Base-by-base conservation (phyloP, 1,140 invertebrate species). In the Camponotus floridanus region DNA sequence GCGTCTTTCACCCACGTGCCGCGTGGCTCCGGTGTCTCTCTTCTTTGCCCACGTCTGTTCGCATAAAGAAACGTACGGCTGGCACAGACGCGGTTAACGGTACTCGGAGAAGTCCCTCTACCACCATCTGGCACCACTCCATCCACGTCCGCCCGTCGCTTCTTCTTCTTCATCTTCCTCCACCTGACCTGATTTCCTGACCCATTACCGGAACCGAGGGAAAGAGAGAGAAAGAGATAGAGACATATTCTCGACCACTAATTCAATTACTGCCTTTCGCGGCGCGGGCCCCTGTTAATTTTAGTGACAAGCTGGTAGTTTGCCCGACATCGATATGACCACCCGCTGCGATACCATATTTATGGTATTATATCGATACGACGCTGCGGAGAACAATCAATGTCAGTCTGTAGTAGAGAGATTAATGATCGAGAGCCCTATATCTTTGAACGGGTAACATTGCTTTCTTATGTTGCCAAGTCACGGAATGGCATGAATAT, bases 161-260 rank as follows among this genome's bases (percentile, higher is more conserved):
- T 88, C 92, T 91, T 89, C 89, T 31, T 76, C 45, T 91, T 89
- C 89, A 21, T 76, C 45, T 59, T 68, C 57, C 71, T 68, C 73
- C 71, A 89, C 55, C 73, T 89, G 93, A 92, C 94, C 93, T 92
- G 92, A 94, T 94, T 94, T 94, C 91, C 91, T 94, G 93, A 94
- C 94, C 93, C 90, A 94, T 90, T 94, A 92, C 87, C 87, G 81
- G 68, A 73, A 73, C 26, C 33, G 15, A 55, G 15, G 31, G 31
- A 55, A 18, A 55, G 45, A 55, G 26, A 31, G 1, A 31, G 68
- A 55, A 26, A 33, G 11, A 33, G 26, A 81, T 26, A 81, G 51
- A 48, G 26, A 85, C 21, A 21, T 70, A 51, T 84, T 55, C 39
- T 55, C 31, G 21, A 7, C 55, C 76, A 87, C 87, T 90, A 92